Evolutionary conservation across 2,113 vertebrate genomes (phyloP).

Genomic region (Merops nubicus): DNA sequence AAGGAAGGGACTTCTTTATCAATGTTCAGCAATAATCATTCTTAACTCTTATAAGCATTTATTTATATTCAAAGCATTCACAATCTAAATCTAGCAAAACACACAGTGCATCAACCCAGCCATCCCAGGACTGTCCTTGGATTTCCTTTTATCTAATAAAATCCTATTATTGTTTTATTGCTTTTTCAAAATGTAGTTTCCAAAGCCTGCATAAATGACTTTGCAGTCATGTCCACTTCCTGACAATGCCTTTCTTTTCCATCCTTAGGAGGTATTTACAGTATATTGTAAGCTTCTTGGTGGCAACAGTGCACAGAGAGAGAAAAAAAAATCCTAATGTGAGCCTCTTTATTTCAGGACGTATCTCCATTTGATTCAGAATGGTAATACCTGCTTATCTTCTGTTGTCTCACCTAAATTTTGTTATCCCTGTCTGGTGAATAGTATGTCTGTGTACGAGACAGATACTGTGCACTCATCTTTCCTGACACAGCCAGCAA

Average conservation of each 20-base stretch:
- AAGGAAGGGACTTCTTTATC: neutral
- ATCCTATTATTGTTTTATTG: neutral
- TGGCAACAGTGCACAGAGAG: neutral
- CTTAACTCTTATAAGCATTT: neutral
- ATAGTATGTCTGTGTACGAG: neutral
- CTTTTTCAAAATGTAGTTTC: neutral
- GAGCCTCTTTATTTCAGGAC: neutral
- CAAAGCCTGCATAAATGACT: neutral
- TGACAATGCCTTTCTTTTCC: neutral
- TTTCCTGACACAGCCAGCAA: neutral
- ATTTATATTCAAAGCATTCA: neutral
- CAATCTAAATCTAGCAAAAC: neutral
- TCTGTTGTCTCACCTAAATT: too few relatives aligned
- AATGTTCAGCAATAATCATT: constrained; percentile 4
- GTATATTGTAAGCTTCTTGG: neutral
- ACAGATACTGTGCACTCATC: neutral
- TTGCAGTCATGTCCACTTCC: neutral
- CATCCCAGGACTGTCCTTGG: neutral
- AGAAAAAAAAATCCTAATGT: neutral
- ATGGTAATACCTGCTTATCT: neutral
- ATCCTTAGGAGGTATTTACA: neutral
- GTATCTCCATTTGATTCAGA: neutral
- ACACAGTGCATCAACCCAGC: neutral
- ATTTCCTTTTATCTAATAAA: neutral
- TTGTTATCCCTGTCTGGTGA: neutral